Conservation (phyloP, 2,888 invertebrate genomes). For the Trachelus stipa region DNA sequence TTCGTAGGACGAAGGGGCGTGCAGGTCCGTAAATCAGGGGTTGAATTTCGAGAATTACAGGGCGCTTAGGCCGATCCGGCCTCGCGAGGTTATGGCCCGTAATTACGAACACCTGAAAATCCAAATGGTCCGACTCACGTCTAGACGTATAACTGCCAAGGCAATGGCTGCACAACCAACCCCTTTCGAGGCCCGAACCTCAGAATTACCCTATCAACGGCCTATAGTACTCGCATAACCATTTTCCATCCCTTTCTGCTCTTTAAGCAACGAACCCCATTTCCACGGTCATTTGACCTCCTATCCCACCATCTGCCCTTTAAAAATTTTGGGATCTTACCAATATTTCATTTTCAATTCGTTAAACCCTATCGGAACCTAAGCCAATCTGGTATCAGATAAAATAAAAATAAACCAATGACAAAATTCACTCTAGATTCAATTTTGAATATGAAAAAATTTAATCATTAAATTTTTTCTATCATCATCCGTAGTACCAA, state of each 20-base stretch:
- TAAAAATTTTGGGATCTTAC: neutral
- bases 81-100: conserved; percentile 37
- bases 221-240: conserved; percentile 17
- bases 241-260: neutral
- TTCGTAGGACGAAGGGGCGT: neutral
- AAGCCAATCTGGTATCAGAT: neutral
- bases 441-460: neutral
- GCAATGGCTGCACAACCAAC: conserved; percentile 49
- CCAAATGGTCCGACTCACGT: conserved; percentile 51
- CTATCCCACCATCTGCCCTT: neutral
- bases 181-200: conserved; percentile 45
- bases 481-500: neutral
- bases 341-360: neutral
- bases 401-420: neutral
- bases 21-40: conserved; percentile 53
- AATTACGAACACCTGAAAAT: conserved; percentile 61
- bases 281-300: neutral
- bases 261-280: neutral
- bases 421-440: neutral
- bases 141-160: conserved; percentile 52
- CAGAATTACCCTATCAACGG: conserved; percentile 54
- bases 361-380: neutral
- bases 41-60: conserved; percentile 59
- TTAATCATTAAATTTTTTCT: neutral
- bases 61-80: conserved; percentile 38